Base-by-base conservation (phyloP, 2,888 invertebrate species). In the Ichneumon xanthorius region DNA sequence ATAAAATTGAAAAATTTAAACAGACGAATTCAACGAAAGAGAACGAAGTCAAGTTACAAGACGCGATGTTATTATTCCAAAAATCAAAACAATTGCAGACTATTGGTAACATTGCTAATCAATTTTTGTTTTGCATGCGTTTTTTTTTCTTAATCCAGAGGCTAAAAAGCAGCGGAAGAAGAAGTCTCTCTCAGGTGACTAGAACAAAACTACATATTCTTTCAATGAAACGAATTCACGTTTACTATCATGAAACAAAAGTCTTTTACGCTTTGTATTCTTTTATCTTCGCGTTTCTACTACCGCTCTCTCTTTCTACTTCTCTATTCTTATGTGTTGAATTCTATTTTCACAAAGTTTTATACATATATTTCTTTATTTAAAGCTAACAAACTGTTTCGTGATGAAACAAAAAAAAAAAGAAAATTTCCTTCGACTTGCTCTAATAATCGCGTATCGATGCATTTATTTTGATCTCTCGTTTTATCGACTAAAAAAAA, bases 111-210 rank as follows among this genome's bases (percentile, higher is more conserved):
- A 92, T 90, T 92, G 93, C 93, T 93, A 93, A 93, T 93, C 87
- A 90, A 92, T 92, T 93, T 92, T 93, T 92, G 90, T 93, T 92
- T 93, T 94, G 93, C 93, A 93, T 93, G 93, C 91, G 89, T n/a
- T 92, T 94, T 93, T 92, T 92, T 92, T 94, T 93, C 93, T 92
- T 92, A 93, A 91, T 93, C 91, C 92, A 98, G 98, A 98, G 96
- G 97, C 97, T 96, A 98, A 98, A 97, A 98, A 98, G 97, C 97
- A 97, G 96, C 96, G 97, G 96, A 97, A 97, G 96, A 97, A 97
- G 96, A 98, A 98, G 96, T 98, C 97, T 95, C 95, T 97, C 95
- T 95, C 97, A 96, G 97, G 97, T 98, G 97, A 97, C 92, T 94
- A 92, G 92, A 91, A 90, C 88, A 90, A 88, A 91, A 89, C 89